Percentiles rank a stretch among this genome's conserved stretches.
phyloP scores from a whole-genome alignment of 92 coral and sea anemone genomes.

The Blastomussa wellsi region DNA sequence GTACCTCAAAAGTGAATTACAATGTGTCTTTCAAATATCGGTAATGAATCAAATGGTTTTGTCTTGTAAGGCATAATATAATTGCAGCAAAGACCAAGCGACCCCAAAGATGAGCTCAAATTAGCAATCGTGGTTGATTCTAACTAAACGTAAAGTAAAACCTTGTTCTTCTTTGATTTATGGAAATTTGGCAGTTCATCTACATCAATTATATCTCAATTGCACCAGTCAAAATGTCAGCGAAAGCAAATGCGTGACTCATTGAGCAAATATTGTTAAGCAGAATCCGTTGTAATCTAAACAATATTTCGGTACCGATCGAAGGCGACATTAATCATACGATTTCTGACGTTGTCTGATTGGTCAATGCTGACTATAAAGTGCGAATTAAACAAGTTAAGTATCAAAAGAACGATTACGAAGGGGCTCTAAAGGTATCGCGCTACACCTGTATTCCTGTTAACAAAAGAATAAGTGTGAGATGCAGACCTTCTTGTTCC shows the following conservation, averaged over 20 bases:
- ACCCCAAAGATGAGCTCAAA: neutral
- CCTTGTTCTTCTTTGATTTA: neutral
- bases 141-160: neutral
- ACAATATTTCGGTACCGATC: neutral
- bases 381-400: neutral
- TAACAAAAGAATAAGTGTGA: neutral
- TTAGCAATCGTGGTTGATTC: neutral
- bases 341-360: neutral
- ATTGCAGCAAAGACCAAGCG: neutral
- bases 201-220: neutral
- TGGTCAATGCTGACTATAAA: conserved; percentile 2
- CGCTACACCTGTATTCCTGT: neutral
- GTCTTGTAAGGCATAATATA: neutral
- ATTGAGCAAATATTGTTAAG: neutral
- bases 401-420: neutral
- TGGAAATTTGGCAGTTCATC: neutral
- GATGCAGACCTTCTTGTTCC: neutral
- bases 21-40: neutral
- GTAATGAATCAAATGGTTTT: neutral
- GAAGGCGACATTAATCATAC: neutral
- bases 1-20: neutral
- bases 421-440: neutral
- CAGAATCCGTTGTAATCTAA: neutral
- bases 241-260: neutral
- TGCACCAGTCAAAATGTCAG: neutral